Evolutionary conservation across 2,797 vertebrate species (phyloP), one percentile per base, ranked within the genome.

Genomic region (Aplochiton taeniatus): DNA sequence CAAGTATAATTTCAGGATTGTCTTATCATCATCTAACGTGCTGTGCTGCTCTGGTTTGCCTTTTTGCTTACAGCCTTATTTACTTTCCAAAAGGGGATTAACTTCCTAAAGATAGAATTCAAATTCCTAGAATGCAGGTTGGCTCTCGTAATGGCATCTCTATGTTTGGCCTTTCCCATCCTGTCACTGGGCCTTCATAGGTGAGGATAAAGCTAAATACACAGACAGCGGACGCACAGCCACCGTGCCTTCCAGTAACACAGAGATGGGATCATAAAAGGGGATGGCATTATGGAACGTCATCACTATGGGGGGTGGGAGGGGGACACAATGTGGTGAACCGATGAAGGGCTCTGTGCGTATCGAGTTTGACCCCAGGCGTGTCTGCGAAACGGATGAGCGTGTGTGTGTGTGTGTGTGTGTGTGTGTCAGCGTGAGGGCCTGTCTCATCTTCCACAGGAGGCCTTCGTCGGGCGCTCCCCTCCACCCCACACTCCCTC

Each of bases 11-110:
- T 31, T 46, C 69, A 73, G 48, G 84, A 86, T 86, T 86, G 84
- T 86, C 84, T 69, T 52, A 68, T 60, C 72, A 74, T 60, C 70
- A 74, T 70, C 67, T 86, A 84, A 86, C 81, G 84, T 83, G 84
- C 84, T 77, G 61, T 9, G 58, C 60, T 31, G 31, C 46, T 19
- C 18, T 20, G 55, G 53, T 68, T 44, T 31, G 17, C 17, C n/a
- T 31, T 31, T 31, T 6, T 31, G 31, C 31, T 31, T 31, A 31
- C 31, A 31, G 31, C 3, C 31, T 31, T 31, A 31, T 31, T 31
- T 6, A 31, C 31, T 31, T 31, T 6, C 31, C 31, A 31, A 31
- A n/a, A 6, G 31, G 31, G 6, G 31, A 31, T 31, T 31, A 31
- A 31, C 2, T 31, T 31, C 31, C 31, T 31, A 31, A 31, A 31